These are phyloP conservation scores for Phaethornis superciliosus DNA, from an alignment of 2,113 vertebrate genomes.

Conservation along the genomic window DNA sequence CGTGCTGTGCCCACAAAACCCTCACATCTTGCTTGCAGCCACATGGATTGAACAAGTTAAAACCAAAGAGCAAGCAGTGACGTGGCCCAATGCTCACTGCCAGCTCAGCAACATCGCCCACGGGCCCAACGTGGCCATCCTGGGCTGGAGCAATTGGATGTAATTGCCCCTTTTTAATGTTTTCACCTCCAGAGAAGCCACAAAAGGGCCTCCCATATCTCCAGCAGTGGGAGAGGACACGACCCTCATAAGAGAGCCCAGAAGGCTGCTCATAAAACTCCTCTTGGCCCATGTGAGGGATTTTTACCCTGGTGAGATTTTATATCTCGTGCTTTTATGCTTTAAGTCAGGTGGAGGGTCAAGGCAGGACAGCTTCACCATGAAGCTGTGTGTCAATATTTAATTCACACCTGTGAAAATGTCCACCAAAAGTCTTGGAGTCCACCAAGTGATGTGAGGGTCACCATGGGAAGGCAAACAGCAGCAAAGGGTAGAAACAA, in stretches of 20 bases:
- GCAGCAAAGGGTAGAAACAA: neutral
- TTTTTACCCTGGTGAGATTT: neutral
- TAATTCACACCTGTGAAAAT: slow-evolving; percentile 16
- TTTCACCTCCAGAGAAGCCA: neutral
- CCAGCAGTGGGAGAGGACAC: neutral
- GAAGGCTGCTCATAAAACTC: neutral
- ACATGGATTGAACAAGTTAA: neutral
- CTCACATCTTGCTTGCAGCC: neutral
- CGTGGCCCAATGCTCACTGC: neutral
- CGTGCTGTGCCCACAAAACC: neutral
- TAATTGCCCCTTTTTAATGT: neutral
- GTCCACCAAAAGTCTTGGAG: neutral
- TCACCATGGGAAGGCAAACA: neutral
- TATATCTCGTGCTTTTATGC: neutral
- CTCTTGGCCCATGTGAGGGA: neutral
- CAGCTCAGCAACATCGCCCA: neutral
- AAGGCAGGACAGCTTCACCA: neutral
- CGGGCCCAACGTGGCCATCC: rapidly evolving
- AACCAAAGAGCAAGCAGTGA: neutral
- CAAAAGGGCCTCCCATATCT: neutral
- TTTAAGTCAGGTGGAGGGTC: neutral
- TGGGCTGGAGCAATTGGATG: rapidly evolving
- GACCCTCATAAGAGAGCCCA: neutral
- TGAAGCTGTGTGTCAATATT: neutral
- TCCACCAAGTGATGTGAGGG: neutral